Evolutionary conservation across 1,140 invertebrate genomes (phyloP), one percentile per base, ranked within the genome.

Genomic region (Spodoptera litura): DNA sequence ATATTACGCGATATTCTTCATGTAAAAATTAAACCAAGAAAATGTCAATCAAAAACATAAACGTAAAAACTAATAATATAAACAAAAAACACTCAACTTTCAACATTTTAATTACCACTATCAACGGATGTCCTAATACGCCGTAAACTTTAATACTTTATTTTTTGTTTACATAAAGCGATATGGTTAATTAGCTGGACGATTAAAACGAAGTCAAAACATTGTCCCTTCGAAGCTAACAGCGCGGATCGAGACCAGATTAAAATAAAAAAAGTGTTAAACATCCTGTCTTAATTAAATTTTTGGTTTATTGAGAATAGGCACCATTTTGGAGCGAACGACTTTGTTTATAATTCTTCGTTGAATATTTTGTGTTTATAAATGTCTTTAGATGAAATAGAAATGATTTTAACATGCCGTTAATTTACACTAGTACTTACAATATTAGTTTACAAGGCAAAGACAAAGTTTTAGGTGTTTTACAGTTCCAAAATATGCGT

Each of bases 111-210:
- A 87, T 85, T 82, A 83, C 83, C 81, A 81, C 78, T 86, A 81
- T 86, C 88, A 89, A 81, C 89, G 89, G 89, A 92, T 89, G 89
- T 91, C 87, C 89, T 91, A 84, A 91, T 92, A 85, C 66, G 89
- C 87, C 91, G 85, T 91, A 85, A 86, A 89, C 86, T 85, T 87
- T 86, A 87, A 86, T 87, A 81, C 64, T 78, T 86, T 84, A 84
- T 85, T 85, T 85, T 78, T 81, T 83, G 81, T 87, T 87, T 86
- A 80, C 83, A 82, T 81, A 73, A 64, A 81, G 73, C 81, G 82
- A 81, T 80, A 80, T 79, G 85, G 82, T 88, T 90, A 89, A 91
- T 91, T 91, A 90, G 82, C 78, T 78, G 72, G 77, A 53, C 78
- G 81, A 82, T 89, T 87, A 82, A 85, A 59, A 78, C 74, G 70